Percentiles rank a stretch among this genome's conserved stretches.
phyloP scores from a whole-genome alignment of 2,888 invertebrate species.

The Hipparchia sbordonii region DNA sequence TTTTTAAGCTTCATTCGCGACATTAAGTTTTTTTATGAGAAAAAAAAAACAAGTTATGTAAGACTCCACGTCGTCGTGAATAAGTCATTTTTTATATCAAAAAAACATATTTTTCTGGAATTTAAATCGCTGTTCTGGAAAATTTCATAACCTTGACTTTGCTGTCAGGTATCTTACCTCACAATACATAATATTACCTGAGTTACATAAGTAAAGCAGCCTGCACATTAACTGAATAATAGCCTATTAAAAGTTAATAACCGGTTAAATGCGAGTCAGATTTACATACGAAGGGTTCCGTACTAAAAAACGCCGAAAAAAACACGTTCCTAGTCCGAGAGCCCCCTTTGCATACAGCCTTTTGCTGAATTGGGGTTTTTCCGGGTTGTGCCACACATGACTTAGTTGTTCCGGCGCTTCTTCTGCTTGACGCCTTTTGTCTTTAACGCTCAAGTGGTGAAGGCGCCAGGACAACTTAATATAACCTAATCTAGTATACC shows the following conservation, averaged over 20 bases:
- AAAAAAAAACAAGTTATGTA: slow-evolving; percentile 31
- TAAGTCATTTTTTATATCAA: slow-evolving; percentile 34
- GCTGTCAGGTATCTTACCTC: slow-evolving; percentile 1
- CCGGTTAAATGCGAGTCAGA: too few species aligned
- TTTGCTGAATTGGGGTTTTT: too few species aligned
- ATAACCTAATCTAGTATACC: too few species aligned
- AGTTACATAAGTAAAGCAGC: slow-evolving; percentile 29
- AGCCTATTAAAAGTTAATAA: neutral
- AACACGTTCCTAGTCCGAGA: too few species aligned
- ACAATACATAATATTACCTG: neutral
- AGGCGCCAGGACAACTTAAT: too few species aligned
- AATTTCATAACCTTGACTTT: slow-evolving; percentile 34
- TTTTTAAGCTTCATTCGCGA: slow-evolving; percentile 3
- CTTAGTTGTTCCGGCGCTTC: too few species aligned
- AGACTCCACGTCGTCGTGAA: slow-evolving; percentile 28
- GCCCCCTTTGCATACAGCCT: too few species aligned
- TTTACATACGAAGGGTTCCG: too few species aligned
- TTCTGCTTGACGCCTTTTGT: too few species aligned
- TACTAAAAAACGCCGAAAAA: too few species aligned
- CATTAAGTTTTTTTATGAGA: slow-evolving; percentile 2
- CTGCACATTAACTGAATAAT: slow-evolving; percentile 16
- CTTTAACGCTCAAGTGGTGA: too few species aligned
- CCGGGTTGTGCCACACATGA: too few species aligned
- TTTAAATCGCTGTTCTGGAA: slow-evolving; percentile 34
- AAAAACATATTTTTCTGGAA: slow-evolving; percentile 34